A percentile compares a stretch with the other conserved stretches of the same genome.
Conservation (phyloP, 2,888 invertebrate genomes). For the Atrina japonica region DNA sequence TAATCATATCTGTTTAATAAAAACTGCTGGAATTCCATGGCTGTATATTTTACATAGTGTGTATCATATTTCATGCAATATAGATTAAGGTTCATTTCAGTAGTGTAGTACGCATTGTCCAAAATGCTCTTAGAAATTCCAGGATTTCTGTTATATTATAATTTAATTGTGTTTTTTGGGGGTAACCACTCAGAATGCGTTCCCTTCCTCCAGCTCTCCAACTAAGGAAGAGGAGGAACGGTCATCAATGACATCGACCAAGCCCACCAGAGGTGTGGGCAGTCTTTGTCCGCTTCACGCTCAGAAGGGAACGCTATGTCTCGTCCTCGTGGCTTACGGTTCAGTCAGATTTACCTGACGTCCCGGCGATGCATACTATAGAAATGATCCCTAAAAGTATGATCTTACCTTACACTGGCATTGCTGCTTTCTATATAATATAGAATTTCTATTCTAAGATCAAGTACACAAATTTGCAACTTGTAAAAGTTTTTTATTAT, state of each 20-base stretch:
- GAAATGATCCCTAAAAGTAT: constrained; percentile 74
- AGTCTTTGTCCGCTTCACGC: constrained; percentile 63
- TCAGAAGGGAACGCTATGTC: constrained; percentile 65
- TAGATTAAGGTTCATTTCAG: no score
- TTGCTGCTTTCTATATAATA: not conserved
- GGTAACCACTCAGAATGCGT: constrained; percentile 69
- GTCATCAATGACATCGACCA: constrained; percentile 63
- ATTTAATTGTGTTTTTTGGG: no score
- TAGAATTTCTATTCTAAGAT: no score
- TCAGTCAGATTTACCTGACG: constrained; percentile 69
- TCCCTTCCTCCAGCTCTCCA: constrained; percentile 64
- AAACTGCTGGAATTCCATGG: no score
- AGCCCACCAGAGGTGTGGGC: constrained; percentile 28
- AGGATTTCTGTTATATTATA: no score
- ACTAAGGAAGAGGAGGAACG: constrained; percentile 63
- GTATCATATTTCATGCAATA: no score
- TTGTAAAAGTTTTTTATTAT: no score
- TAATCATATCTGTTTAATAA: no score
- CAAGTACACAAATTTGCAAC: not conserved
- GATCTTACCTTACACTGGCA: constrained; percentile 49
- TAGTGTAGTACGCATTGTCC: no score
- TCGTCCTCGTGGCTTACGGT: constrained; percentile 68
- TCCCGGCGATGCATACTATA: constrained; percentile 72
- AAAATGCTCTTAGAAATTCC: no score
- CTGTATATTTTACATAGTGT: no score